Conservation (phyloP, 2,888 invertebrate species). For the Limnephilus lunatus region DNA sequence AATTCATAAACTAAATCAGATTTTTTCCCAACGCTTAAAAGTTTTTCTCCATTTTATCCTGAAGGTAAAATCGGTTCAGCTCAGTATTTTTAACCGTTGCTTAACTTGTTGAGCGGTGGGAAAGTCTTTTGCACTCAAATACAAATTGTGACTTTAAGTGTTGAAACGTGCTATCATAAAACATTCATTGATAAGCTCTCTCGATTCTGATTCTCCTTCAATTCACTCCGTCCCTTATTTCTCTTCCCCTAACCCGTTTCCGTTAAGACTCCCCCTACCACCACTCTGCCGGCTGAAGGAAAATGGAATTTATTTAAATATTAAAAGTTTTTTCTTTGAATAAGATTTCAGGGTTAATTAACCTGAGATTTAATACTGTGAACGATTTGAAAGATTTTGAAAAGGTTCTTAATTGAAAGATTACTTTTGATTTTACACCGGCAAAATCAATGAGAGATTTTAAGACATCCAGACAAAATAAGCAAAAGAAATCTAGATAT, state of each 20-base stretch:
- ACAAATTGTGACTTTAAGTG: constrained; percentile 65
- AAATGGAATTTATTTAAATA: constrained; percentile 39
- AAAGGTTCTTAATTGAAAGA: not conserved
- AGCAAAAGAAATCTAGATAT: not conserved
- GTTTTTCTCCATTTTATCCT: not conserved
- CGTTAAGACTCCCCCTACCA: not conserved
- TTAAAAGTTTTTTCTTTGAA: constrained; percentile 31
- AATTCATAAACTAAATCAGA: not conserved
- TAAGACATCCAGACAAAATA: not conserved
- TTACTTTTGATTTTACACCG: not conserved
- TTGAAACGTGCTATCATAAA: constrained; percentile 66
- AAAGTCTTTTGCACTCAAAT: constrained; percentile 50
- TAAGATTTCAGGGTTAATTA: constrained; percentile 10
- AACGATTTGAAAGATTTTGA: constrained; percentile 20
- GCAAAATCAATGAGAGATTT: not conserved
- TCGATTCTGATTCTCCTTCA: constrained; percentile 50
- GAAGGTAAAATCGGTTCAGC: not conserved
- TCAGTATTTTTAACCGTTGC: constrained; percentile 31
- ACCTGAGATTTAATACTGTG: constrained; percentile 24
- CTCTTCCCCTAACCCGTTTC: constrained; percentile 45
- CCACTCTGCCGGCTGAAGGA: constrained; percentile 14
- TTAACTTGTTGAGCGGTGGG: constrained; percentile 60
- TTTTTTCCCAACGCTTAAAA: not conserved
- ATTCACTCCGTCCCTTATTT: constrained; percentile 48
- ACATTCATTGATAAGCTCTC: constrained; percentile 66